phyloP scores from a whole-genome alignment of 2,797 vertebrate genomes.

The Lindbergichthys nudifrons region DNA sequence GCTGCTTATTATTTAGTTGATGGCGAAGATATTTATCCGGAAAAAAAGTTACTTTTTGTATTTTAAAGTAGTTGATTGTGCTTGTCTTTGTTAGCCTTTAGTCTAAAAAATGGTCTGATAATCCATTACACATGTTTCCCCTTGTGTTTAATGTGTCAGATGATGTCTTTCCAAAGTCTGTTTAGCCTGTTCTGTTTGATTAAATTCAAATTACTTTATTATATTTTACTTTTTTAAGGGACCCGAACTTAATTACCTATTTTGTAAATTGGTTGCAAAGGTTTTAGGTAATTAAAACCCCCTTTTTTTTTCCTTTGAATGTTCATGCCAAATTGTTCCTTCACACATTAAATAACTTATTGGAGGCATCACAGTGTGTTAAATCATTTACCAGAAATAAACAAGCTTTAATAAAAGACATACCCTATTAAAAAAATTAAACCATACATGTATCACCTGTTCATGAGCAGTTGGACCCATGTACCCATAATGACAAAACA shows the following conservation, averaged over 20 bases:
- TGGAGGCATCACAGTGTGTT: neutral
- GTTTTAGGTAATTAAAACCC: neutral
- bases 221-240: neutral
- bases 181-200: neutral
- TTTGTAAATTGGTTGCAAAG: neutral
- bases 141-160: neutral
- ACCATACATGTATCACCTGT: neutral
- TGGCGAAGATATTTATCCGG: neutral
- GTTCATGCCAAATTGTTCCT: neutral
- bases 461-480: neutral
- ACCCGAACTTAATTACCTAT: neutral
- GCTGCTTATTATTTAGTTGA: neutral
- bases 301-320: neutral
- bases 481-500: constrained; percentile 1
- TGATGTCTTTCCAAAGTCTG: neutral
- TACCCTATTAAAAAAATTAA: neutral
- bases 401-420: neutral
- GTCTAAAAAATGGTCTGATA: neutral
- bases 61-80: neutral
- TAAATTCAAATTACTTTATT: too few relatives aligned
- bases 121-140: neutral
- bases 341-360: neutral
- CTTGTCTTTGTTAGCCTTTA: neutral
- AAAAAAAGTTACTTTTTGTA: neutral
- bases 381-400: neutral